Conservation (phyloP, 2,113 vertebrate genomes). For the Nibea albiflora region DNA sequence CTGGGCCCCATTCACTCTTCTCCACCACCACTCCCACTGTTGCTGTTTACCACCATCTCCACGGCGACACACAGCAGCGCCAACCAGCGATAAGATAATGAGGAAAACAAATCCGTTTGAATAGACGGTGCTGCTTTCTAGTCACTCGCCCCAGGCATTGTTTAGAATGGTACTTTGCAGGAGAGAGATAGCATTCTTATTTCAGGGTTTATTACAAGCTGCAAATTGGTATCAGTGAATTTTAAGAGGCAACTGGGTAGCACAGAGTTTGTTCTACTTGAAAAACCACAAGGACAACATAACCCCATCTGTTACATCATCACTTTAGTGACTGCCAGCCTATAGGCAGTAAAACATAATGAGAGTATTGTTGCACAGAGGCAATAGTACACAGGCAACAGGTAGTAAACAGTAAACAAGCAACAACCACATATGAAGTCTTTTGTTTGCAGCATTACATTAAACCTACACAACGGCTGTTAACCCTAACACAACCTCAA, state of each 20-base stretch:
- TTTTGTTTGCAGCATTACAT: neutral
- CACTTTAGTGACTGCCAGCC: conserved; percentile 38
- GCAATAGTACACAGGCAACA: neutral
- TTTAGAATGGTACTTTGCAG: conserved; percentile 67
- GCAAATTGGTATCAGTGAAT: conserved; percentile 33
- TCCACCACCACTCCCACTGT: conserved; percentile 50
- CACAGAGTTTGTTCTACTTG: conserved; percentile 29
- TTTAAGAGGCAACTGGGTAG: conserved; percentile 44
- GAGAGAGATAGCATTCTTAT: conserved; percentile 68
- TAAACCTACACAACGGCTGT: neutral
- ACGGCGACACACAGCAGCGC: conserved; percentile 72
- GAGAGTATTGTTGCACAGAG: conserved; percentile 7
- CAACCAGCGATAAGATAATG: conserved; percentile 83
- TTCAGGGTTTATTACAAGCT: conserved; percentile 52
- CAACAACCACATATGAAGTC: neutral
- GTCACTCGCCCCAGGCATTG: conserved; percentile 55
- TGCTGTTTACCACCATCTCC: conserved; percentile 81
- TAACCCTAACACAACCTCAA: neutral
- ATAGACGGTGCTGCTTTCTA: conserved; percentile 71
- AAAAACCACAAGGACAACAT: conserved; percentile 42
- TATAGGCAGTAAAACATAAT: conserved; percentile 13
- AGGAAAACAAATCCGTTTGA: conserved; percentile 83
- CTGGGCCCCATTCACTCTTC: conserved; percentile 77
- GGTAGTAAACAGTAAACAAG: conserved; percentile 16
- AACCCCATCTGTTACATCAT: conserved; percentile 43